These are phyloP conservation scores for Machimus rusticus DNA, from an alignment of 2,888 invertebrate genomes.

Conservation along the genomic window DNA sequence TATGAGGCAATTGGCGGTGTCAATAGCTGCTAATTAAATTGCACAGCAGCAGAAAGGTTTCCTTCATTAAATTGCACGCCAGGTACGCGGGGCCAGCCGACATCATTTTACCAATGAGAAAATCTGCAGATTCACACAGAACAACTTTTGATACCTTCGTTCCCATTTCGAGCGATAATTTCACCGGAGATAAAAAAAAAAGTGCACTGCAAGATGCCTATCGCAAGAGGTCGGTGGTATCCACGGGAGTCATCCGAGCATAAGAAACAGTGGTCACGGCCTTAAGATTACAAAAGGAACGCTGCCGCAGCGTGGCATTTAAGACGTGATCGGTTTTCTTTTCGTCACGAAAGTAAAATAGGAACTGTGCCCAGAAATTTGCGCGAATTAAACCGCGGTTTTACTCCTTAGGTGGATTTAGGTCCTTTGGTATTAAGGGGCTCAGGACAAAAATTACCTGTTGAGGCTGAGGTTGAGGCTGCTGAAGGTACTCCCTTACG, in stretches of 20 bases:
- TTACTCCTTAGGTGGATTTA: neutral
- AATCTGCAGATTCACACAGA: neutral
- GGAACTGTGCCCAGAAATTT: neutral
- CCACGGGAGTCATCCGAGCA: constrained; percentile 1
- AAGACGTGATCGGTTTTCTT: neutral
- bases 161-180: constrained; percentile 2
- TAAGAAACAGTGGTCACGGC: constrained; percentile 8
- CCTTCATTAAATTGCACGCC: neutral
- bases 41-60: neutral
- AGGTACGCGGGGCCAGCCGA: neutral
- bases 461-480: constrained; percentile 52
- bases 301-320: constrained; percentile 1
- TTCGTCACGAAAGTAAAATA: neutral
- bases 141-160: neutral
- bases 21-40: neutral
- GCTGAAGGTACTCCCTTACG: constrained; percentile 59
- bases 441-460: constrained; percentile 54
- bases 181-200: neutral
- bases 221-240: neutral
- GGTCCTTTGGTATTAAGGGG: neutral
- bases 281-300: neutral
- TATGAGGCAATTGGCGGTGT: neutral
- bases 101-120: neutral
- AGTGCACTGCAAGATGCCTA: neutral
- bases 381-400: neutral